Base-by-base conservation (phyloP, 2,113 vertebrate species). In the Polyodon spathula region DNA sequence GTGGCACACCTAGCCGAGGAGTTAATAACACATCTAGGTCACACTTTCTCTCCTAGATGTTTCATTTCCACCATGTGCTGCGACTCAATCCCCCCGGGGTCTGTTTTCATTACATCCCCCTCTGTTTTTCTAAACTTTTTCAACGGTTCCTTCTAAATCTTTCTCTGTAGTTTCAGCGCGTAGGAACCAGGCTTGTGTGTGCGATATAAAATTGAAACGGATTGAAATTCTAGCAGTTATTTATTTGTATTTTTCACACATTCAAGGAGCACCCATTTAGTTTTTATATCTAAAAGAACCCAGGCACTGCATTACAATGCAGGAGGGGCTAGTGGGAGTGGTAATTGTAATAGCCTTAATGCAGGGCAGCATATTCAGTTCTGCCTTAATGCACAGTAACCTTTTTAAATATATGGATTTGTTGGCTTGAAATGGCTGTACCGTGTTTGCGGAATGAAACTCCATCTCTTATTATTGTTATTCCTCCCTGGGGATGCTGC, bases 1-100 rank as follows among this genome's bases (percentile, higher is more conserved):
- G 63, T 67, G 72, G 69, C 68, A 68, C 71, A 71, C 68, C 68
- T 71, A 67, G 60, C 63, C 59, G 43, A 66, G 60, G 66, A 73
- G 71, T 63, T 66, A 77, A 78, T 69, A 69, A 65, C 70, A 63
- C 66, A 79, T 76, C 70, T 81, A 73, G 80, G 79, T 81, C 78
- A 73, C 60, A 59, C 65, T 66, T 66, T 66, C 50, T 48, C 56
- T 37, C 62, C 58, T 63, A 68, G 46, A 54, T 61, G 44, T 64
- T 64, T 65, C 46, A 16, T 71, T 72, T 60, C 51, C 51, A 51
- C 38, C 56, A 6, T 40, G n/a, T 57, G 53, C 51, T 68, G 65
- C 8, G 14, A 67, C 62, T 64, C 52, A 64, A 63, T 70, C 68
- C 74, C 66, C 61, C 39, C 37, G 50, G 63, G 56, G 70, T n/a